Conservation (phyloP, 2,797 vertebrate species). For the Melanotaenia trifasciata region DNA sequence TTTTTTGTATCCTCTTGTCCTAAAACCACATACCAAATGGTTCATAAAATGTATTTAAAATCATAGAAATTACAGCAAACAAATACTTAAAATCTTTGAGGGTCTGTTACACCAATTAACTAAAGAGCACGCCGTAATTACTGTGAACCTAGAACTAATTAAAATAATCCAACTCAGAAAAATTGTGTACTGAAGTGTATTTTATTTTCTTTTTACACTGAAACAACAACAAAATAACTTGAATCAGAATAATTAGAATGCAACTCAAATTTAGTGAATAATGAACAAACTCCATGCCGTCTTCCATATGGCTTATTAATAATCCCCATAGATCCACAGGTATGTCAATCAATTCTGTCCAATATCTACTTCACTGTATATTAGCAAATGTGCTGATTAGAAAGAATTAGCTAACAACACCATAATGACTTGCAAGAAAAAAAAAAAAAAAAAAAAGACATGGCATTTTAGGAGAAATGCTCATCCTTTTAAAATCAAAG, state of each 20-base stretch:
- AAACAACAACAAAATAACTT: neutral
- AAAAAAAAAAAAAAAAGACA: too few relatives aligned
- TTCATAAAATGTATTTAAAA: neutral
- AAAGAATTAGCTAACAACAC: neutral
- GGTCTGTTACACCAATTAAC: neutral
- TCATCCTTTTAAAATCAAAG: neutral
- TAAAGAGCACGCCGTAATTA: neutral
- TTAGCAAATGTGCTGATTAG: neutral
- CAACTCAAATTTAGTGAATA: neutral
- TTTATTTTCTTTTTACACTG: neutral
- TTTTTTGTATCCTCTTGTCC: too few relatives aligned
- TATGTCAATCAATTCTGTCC: neutral
- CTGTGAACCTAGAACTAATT: neutral
- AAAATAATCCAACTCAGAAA: neutral
- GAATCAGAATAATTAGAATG: neutral
- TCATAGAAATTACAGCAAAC: neutral
- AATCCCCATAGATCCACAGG: too few relatives aligned
- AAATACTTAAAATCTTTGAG: neutral
- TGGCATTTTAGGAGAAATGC: neutral
- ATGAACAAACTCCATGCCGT: neutral
- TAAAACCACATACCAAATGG: neutral
- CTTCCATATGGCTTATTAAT: neutral
- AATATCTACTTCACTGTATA: neutral
- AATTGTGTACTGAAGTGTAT: neutral
- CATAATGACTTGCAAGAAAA: neutral